Evolutionary conservation across 2,888 invertebrate genomes (phyloP).

Genomic region (Galeopsomyia nigrocyanea): DNA sequence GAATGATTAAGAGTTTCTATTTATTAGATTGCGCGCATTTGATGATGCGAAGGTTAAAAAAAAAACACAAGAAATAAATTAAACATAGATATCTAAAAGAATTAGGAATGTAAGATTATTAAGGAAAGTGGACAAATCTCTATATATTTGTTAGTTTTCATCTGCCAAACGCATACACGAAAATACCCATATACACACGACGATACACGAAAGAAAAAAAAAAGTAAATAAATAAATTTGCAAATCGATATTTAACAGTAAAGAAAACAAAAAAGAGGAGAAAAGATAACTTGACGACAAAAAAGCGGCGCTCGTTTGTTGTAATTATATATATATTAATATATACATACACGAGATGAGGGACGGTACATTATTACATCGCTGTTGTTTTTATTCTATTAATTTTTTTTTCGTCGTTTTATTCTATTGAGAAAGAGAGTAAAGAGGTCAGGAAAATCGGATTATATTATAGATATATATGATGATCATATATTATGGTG

Average conservation of each 20-base stretch:
- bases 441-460: slow-evolving; percentile 26
- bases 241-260: slow-evolving; percentile 14
- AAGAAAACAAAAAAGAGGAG: slow-evolving; percentile 11
- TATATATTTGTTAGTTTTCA: slow-evolving; percentile 46
- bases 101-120: slow-evolving; percentile 1
- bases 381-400: slow-evolving; percentile 42
- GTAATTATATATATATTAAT: slow-evolving; percentile 32
- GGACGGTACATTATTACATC: slow-evolving; percentile 24
- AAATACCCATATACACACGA: slow-evolving; percentile 29
- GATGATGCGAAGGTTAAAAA: slow-evolving; percentile 1
- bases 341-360: slow-evolving; percentile 30
- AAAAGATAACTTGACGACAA: slow-evolving; percentile 25
- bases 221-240: slow-evolving; percentile 24
- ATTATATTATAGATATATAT: slow-evolving; percentile 11
- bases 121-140: slow-evolving; percentile 35
- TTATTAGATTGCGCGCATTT: slow-evolving; percentile 37
- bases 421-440: slow-evolving; percentile 4
- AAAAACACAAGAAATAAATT: slow-evolving; percentile 11
- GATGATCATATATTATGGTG: background rate
- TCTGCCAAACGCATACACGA: slow-evolving; percentile 42
- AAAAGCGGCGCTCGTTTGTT: slow-evolving; percentile 37
- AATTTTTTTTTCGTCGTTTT: slow-evolving; percentile 28
- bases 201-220: background rate
- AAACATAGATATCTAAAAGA: slow-evolving; percentile 43
- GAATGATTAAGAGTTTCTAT: slow-evolving; percentile 38